Evolutionary conservation across 2,113 vertebrate species (phyloP).

Genomic region (Uria lomvia): DNA sequence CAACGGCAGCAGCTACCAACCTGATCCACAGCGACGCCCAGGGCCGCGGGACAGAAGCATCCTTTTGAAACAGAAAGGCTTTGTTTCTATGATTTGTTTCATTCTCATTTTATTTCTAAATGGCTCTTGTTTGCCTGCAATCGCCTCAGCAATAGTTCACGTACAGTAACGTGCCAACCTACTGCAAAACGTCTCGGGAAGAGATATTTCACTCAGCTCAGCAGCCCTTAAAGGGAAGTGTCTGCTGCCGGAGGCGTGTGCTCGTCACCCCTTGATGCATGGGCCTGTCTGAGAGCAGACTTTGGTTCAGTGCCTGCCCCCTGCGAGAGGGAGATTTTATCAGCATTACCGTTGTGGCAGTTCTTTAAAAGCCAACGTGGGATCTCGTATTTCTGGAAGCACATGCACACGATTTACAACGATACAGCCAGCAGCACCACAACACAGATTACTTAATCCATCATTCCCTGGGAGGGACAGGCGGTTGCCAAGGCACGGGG

Average conservation of each 20-base stretch:
- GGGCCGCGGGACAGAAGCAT: not conserved
- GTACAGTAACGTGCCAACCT: not conserved
- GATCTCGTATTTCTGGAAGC: not conserved
- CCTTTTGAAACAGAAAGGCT: not conserved
- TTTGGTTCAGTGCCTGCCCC: not conserved
- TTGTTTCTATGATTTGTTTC: not conserved
- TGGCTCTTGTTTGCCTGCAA: not conserved
- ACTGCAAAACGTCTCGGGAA: not conserved
- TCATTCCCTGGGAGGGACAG: not conserved
- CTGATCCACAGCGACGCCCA: fast-evolving
- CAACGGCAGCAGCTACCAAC: not conserved
- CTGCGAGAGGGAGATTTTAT: not conserved
- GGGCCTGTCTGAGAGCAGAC: not conserved
- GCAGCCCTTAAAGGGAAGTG: not conserved
- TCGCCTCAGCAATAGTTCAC: not conserved
- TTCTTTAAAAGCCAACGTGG: not conserved
- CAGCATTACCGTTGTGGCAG: not conserved
- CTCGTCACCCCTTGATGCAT: conserved; percentile 14
- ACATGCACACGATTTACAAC: not conserved
- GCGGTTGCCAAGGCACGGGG: not conserved
- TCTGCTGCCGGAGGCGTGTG: not conserved
- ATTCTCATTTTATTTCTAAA: conserved; percentile 26
- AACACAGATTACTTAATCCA: conserved; percentile 11
- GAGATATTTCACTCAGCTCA: conserved; percentile 10
- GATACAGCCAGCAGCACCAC: not conserved